Conservation (phyloP, 2,888 invertebrate species). For the Lagria hirta region DNA sequence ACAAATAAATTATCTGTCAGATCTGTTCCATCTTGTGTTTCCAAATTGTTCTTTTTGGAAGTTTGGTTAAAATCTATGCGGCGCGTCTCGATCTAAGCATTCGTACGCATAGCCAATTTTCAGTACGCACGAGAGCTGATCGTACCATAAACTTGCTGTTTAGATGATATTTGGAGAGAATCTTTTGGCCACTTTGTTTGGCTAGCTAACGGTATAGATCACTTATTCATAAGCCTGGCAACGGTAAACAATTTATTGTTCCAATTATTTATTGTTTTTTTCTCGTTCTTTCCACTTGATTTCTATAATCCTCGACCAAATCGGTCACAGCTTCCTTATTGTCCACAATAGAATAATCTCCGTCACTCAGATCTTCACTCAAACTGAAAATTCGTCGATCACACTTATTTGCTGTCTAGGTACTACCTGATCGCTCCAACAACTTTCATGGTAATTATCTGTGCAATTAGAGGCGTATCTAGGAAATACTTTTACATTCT, state of each 20-base stretch:
- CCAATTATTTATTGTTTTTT: background rate
- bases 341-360: constrained; percentile 11
- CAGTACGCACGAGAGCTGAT: too few species aligned
- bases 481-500: constrained; percentile 9
- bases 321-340: constrained; percentile 10
- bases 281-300: background rate
- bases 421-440: constrained; percentile 10
- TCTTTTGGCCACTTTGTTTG: too few species aligned
- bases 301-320: background rate
- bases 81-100: too few species aligned
- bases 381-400: constrained; percentile 18
- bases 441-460: constrained; percentile 12
- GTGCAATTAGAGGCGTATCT: constrained; percentile 19
- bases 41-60: too few species aligned
- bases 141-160: too few species aligned
- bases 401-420: constrained; percentile 9
- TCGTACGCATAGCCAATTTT: too few species aligned
- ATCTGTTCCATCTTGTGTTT: too few species aligned
- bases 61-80: too few species aligned
- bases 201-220: too few species aligned
- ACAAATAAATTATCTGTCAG: too few species aligned
- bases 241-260: background rate
- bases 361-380: constrained; percentile 14
- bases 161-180: too few species aligned
- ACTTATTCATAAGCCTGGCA: too few species aligned